phyloP scores from a whole-genome alignment of 2,113 vertebrate species.

The Emydura subglobosa region DNA sequence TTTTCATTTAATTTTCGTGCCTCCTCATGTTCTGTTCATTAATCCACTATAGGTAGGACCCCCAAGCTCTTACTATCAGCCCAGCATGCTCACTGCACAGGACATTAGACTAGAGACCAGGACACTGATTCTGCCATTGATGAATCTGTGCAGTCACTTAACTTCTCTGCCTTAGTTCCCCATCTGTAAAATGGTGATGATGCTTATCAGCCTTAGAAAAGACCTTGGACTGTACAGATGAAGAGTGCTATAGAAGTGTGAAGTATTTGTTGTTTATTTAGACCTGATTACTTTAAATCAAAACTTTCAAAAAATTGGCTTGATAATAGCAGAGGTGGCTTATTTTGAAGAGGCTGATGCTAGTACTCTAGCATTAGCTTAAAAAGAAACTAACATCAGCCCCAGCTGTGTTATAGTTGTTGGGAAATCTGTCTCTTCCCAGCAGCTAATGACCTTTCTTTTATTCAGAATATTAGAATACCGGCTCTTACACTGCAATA shows the following conservation, averaged over 20 bases:
- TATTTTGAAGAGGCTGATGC: background rate
- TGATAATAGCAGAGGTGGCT: slow-evolving; percentile 17
- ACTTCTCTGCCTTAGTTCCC: background rate
- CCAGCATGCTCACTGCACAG: background rate
- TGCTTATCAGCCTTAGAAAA: background rate
- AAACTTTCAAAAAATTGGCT: slow-evolving; percentile 30
- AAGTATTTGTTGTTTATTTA: background rate
- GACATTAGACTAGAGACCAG: rapidly evolving
- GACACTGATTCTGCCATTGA: background rate
- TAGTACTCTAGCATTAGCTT: background rate
- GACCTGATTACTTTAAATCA: background rate
- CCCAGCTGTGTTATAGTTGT: slow-evolving; percentile 52
- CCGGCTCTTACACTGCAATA: slow-evolving; percentile 29
- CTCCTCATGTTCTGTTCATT: background rate
- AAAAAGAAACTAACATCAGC: background rate
- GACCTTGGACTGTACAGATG: background rate
- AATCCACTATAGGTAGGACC: background rate
- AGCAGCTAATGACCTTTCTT: slow-evolving; percentile 48
- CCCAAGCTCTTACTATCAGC: background rate
- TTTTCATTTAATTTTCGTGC: background rate
- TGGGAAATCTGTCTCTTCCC: slow-evolving; percentile 65
- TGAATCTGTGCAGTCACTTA: slow-evolving; percentile 9
- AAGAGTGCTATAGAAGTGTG: background rate
- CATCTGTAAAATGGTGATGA: background rate
- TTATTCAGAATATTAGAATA: slow-evolving; percentile 39